phyloP scores from a whole-genome alignment of 2,113 vertebrate species.

The Chlorodrepanis virens region DNA sequence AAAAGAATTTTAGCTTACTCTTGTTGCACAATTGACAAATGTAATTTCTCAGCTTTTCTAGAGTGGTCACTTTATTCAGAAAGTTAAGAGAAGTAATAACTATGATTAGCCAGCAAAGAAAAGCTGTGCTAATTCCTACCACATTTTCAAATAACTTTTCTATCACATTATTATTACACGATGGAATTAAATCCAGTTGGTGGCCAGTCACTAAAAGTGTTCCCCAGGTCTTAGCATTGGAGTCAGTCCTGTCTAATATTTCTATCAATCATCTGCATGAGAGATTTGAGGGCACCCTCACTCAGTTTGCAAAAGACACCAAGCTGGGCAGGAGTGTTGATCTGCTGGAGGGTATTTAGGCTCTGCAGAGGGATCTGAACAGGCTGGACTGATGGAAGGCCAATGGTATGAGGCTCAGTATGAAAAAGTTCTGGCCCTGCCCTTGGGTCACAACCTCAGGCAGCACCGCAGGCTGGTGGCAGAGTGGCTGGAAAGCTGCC shows the following conservation, averaged over 20 bases:
- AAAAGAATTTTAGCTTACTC: neutral
- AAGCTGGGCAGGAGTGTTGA: neutral
- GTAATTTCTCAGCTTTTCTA: neutral
- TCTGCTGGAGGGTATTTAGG: neutral
- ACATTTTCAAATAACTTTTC: neutral
- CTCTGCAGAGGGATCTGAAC: neutral
- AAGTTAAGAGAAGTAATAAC: neutral
- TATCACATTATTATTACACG: neutral
- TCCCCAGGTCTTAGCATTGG: neutral
- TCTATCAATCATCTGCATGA: neutral
- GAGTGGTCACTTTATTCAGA: neutral
- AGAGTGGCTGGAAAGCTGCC: neutral
- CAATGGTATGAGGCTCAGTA: fast-evolving
- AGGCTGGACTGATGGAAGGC: neutral
- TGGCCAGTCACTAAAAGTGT: fast-evolving
- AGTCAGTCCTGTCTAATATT: neutral
- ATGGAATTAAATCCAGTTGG: neutral
- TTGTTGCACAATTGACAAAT: neutral
- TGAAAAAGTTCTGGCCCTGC: neutral
- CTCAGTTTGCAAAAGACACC: neutral
- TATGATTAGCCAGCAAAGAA: neutral
- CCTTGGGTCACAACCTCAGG: neutral
- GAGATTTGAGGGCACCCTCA: neutral
- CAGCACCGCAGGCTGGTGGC: neutral
- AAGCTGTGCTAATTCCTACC: neutral